These are phyloP conservation scores for Notoglanidium macrostoma DNA, from an alignment of 2,797 vertebrate genomes.

Conservation along the genomic window DNA sequence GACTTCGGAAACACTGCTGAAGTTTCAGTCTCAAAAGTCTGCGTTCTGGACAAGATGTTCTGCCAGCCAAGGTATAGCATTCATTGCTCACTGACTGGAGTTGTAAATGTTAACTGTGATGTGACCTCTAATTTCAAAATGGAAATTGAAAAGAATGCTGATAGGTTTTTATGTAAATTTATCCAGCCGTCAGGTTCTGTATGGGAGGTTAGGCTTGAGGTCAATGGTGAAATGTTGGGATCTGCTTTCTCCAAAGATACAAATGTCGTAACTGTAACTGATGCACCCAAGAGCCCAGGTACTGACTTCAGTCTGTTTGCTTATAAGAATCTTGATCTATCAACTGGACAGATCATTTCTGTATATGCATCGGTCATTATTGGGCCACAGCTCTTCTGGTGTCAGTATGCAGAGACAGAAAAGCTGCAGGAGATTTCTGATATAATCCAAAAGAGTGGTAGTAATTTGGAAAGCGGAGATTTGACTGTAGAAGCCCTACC, in stretches of 20 bases:
- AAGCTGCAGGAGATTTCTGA: constrained; percentile 73
- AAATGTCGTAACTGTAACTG: constrained; percentile 35
- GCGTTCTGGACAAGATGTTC: constrained; percentile 68
- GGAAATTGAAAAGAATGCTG: constrained; percentile 68
- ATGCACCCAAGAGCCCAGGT: constrained; percentile 34
- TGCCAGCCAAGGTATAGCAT: constrained; percentile 76
- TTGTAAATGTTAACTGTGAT: constrained; percentile 57
- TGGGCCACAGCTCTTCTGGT: constrained; percentile 86
- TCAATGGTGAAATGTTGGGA: constrained; percentile 68
- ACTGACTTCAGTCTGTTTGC: not conserved
- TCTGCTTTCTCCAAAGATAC: constrained; percentile 61
- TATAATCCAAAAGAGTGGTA: constrained; percentile 69
- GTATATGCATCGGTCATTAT: constrained; percentile 74
- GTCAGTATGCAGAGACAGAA: constrained; percentile 73
- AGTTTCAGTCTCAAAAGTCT: constrained; percentile 69
- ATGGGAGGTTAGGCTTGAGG: constrained; percentile 86
- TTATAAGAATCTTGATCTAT: constrained; percentile 58
- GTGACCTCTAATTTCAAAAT: constrained; percentile 70
- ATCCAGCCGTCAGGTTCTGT: constrained; percentile 71
- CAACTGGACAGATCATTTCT: constrained; percentile 71
- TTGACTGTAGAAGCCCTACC: constrained; percentile 57
- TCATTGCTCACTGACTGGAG: constrained; percentile 77
- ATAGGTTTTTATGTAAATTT: constrained; percentile 80
- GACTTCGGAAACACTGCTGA: constrained; percentile 89
- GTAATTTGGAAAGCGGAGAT: constrained; percentile 40